phyloP scores from a whole-genome alignment of 2,797 vertebrate genomes.

The Syndactyla subalaris region DNA sequence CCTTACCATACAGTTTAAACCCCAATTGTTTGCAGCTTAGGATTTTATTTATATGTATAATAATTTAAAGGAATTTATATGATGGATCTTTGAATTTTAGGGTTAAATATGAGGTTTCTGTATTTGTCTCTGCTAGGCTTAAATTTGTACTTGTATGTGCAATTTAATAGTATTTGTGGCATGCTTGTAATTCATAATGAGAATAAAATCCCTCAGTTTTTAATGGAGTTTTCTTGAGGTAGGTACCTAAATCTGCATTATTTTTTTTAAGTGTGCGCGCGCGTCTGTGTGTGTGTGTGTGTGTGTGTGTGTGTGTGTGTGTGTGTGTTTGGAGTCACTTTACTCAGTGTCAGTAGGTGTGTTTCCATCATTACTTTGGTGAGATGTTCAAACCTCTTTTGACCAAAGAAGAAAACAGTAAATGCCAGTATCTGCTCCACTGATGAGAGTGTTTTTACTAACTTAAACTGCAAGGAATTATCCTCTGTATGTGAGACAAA shows the following conservation, averaged over 20 bases:
- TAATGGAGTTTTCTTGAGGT: not conserved
- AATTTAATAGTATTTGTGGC: not conserved
- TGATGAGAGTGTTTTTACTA: not conserved
- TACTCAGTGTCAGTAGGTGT: not conserved
- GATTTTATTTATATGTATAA: not conserved
- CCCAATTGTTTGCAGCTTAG: not conserved
- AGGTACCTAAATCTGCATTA: not conserved
- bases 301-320: not conserved
- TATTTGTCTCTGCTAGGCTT: not conserved
- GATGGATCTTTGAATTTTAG: not conserved
- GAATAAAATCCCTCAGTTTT: not conserved
- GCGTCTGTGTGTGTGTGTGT: not conserved
- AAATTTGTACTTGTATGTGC: not conserved
- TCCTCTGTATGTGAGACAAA: not conserved
- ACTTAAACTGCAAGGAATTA: not conserved
- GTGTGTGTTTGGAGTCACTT: not conserved
- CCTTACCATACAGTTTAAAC: not conserved
- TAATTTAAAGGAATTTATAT: not conserved
- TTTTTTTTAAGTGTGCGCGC: not conserved
- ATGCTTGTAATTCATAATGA: not conserved
- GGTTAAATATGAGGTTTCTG: not conserved
- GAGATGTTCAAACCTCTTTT: not conserved
- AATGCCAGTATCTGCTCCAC: not conserved
- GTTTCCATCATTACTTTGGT: not conserved
- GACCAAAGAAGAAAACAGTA: not conserved